Base-by-base conservation (phyloP, 2,113 vertebrate species). In the Triplophysa tibetana region DNA sequence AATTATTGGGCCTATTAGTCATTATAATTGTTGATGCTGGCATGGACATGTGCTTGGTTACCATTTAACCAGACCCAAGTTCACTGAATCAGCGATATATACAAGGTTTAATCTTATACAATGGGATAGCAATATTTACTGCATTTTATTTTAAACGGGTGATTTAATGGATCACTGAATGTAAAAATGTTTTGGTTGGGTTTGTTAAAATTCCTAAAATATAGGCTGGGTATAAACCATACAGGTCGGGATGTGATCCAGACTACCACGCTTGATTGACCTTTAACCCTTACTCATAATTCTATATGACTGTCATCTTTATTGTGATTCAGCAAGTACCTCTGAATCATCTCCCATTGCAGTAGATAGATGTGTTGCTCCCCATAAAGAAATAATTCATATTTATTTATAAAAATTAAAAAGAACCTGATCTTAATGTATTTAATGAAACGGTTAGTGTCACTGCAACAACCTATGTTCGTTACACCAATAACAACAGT, bases 1-100 rank as follows among this genome's bases (percentile, higher is more conserved):
- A 43, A 73, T 73, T 43, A 73, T 63, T 75, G 41, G 60, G 60
- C 41, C 73, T 26, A 60, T 73, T 73, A 43, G 33, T 73, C 70
- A 73, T 73, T 60, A 23, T 73, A 43, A 73, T 43, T 43, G 70
- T 43, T 60, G 54, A 73, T 60, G 38, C 33, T 73, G 70, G 38
- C 69, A 14, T 38, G 26, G 50, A 48, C 50, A 58, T 72, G 52
- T 21, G 26, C 69, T 56, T 58, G 52, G 50, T 21, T 33, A 70
- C 68, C 50, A 23, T 8, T 23, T 58, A 72, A 72, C 11, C 19
- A 41, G 21, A 67, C 11, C 4, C 41, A 67, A 11, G 13, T 26
- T 70, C 10, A 19, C 1, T n/a, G 12, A 56, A 72, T 70, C 54
- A 33, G 29, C 9, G 8, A 33, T 72, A 9, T 38, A 56, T 70